phyloP scores from a whole-genome alignment of 2,797 vertebrate species.

The Melopsittacus undulatus region DNA sequence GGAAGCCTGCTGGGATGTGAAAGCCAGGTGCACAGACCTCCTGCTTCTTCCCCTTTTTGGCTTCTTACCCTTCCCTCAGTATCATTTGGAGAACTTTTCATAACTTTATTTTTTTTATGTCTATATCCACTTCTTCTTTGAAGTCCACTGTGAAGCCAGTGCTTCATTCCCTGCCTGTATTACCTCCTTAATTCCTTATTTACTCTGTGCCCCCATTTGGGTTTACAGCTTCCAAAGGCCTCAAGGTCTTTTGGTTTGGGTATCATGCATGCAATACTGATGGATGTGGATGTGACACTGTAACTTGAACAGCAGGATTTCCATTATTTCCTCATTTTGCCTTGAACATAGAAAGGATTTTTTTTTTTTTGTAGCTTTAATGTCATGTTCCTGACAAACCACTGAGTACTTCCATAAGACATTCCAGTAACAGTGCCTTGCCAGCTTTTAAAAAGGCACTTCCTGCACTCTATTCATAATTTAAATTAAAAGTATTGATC shows the following conservation, averaged over 20 bases:
- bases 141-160: neutral
- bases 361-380: neutral
- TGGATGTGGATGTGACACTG: neutral
- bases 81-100: neutral
- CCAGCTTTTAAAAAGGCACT: neutral
- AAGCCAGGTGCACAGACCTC: neutral
- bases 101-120: neutral
- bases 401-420: neutral
- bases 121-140: neutral
- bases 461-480: neutral
- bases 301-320: neutral
- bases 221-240: neutral
- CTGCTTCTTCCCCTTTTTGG: neutral
- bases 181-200: neutral
- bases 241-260: neutral
- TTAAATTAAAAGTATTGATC: constrained; percentile 43
- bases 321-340: neutral
- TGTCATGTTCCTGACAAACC: neutral
- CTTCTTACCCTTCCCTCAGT: neutral
- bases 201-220: rapidly evolving
- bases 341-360: neutral
- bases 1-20: neutral
- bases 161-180: neutral
- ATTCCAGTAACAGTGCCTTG: neutral
- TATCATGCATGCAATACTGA: neutral